Conservation (phyloP, 2,888 invertebrate genomes). For the Gastracanthus pulcherrimus region DNA sequence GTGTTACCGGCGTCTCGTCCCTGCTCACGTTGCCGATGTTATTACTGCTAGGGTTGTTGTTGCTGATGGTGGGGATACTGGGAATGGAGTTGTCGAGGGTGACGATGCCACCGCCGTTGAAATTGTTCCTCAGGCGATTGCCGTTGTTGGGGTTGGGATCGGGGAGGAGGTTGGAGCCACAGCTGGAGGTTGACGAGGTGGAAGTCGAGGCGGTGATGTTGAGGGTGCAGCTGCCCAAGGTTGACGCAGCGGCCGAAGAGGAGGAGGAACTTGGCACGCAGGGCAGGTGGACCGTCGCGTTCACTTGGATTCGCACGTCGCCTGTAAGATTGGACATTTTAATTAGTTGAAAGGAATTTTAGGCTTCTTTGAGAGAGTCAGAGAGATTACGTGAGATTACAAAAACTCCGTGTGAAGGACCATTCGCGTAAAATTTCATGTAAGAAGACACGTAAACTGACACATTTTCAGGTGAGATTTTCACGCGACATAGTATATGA, state of each 20-base stretch:
- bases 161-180: background rate
- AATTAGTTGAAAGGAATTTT: no score
- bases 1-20: conserved; percentile 67
- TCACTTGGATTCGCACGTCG: conserved; percentile 70
- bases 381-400: no score
- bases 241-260: conserved; percentile 66
- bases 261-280: conserved; percentile 60
- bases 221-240: conserved; percentile 68
- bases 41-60: conserved; percentile 11
- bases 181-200: conserved; percentile 38
- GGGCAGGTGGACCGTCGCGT: conserved; percentile 73
- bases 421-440: no score
- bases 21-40: conserved; percentile 47
- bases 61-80: conserved; percentile 63
- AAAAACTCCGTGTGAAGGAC: no score
- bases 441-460: no score
- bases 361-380: no score
- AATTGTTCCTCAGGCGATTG: conserved; percentile 63
- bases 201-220: conserved; percentile 72
- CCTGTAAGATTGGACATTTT: no score
- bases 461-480: no score
- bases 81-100: conserved; percentile 56
- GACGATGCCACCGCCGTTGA: conserved; percentile 71
- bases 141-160: background rate
- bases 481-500: no score